A percentile compares a stretch with the other conserved stretches of the same genome.
These are phyloP conservation scores for Gasterosteus aculeatus DNA, from an alignment of 2,113 vertebrate genomes.

Conservation along the genomic window DNA sequence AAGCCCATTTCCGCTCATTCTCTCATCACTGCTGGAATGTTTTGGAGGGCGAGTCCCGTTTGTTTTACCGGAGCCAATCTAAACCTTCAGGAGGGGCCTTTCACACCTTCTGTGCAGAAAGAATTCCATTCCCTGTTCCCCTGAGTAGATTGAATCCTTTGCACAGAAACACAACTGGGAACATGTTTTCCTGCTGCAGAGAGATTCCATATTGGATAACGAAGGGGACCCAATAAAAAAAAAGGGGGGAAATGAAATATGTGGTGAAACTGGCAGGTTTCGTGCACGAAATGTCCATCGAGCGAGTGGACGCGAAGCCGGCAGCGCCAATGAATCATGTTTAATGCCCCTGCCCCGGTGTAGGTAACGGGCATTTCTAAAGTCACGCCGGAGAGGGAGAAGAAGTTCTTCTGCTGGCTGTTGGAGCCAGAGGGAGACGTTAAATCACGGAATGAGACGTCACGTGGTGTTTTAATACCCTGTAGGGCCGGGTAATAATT, in stretches of 20 bases:
- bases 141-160: constrained; percentile 9
- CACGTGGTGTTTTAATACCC: not conserved
- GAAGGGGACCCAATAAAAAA: constrained; percentile 43
- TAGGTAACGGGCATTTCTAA: constrained; percentile 29
- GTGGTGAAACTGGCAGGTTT: constrained; percentile 45
- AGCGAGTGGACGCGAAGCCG: constrained; percentile 46
- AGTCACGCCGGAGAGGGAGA: not conserved
- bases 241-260: constrained; percentile 38
- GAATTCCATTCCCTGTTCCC: constrained; percentile 21
- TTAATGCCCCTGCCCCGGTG: constrained; percentile 36
- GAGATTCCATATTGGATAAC: constrained; percentile 15
- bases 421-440: not conserved
- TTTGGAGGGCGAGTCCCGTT: not conserved
- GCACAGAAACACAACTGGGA: constrained; percentile 2
- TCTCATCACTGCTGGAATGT: constrained; percentile 38
- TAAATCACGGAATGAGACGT: not conserved
- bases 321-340: constrained; percentile 46
- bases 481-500: not conserved
- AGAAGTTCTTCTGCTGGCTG: not conserved
- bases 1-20: constrained; percentile 25
- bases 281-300: constrained; percentile 42
- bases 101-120: not conserved
- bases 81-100: constrained; percentile 6
- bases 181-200: constrained; percentile 24
- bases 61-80: constrained; percentile 1